A percentile compares a stretch with the other conserved stretches of the same genome.
These are phyloP conservation scores for Hemiscyllium ocellatum DNA, from an alignment of 2,113 vertebrate genomes.

Conservation along the genomic window DNA sequence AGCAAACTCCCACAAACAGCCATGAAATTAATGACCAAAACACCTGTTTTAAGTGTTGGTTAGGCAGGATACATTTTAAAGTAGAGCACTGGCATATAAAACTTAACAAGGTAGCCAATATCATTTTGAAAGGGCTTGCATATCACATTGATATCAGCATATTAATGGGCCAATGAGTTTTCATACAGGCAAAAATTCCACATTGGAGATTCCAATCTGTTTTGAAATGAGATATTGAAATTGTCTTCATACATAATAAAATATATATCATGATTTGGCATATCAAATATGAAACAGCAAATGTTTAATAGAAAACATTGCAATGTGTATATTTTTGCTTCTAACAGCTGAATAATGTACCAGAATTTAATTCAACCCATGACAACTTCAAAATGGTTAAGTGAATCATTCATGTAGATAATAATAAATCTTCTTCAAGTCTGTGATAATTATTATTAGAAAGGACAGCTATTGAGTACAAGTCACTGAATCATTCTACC, in stretches of 20 bases:
- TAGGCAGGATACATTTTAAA: neutral
- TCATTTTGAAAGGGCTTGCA: neutral
- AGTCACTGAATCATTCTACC: neutral
- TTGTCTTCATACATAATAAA: neutral
- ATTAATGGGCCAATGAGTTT: neutral
- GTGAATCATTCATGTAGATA: conserved; percentile 11
- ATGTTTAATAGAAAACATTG: neutral
- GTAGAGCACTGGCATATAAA: neutral
- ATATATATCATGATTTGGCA: neutral
- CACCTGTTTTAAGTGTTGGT: neutral
- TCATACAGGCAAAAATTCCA: neutral
- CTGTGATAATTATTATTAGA: neutral
- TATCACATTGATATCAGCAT: neutral
- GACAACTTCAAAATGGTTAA: neutral
- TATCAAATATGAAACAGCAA: neutral
- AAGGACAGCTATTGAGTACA: neutral
- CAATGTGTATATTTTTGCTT: neutral
- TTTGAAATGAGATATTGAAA: neutral
- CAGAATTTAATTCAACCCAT: neutral
- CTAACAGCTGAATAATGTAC: no score
- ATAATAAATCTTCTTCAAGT: neutral
- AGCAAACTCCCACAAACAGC: neutral
- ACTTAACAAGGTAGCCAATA: neutral
- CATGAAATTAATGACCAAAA: neutral
- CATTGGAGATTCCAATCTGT: neutral